Base-by-base conservation (phyloP, 92 coral and sea anemone species). In the Galaxea fascicularis region DNA sequence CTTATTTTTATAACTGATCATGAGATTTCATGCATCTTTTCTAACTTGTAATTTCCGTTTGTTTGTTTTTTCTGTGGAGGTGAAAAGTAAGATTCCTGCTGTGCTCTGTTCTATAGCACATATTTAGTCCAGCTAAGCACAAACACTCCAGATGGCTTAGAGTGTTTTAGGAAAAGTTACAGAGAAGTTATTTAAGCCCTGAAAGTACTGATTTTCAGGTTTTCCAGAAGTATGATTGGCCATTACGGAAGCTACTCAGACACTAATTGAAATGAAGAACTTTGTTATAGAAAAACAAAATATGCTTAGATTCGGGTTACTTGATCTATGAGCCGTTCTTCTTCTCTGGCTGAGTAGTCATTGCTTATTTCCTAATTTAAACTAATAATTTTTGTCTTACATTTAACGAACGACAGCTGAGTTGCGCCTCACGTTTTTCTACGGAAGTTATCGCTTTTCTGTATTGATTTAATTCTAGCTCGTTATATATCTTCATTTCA, bases 221-320 rank as follows among this genome's bases (percentile, higher is more conserved):
- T n/a, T n/a, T n/a, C 53, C 28, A 30, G 13, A n/a, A 35, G 24
- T 30, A 11, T 21, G 7, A 21, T 12, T n/a, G 58, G 41, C 14
- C 71, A 63, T 56, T n/a, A 27, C n/a, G 16, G 3, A 58, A 76
- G 46, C 73, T 69, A 27, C 44, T 6, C 28, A 64, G 74, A 10
- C 49, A 31, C 24, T 39, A 22, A 47, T 22, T 22, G 25, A 21
- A 60, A 21, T 52, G 46, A 79, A 20, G 73, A 47, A 28, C 74
- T 66, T 71, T 79, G 84, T 79, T 79, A 28, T 79, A 49, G 20
- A 67, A 79, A 67, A 67, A 67, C 51, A 68, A 25, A 16, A 66
- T 66, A n/a, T 79, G 84, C 51, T 79, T 27, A 29, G 65, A 44
- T 65, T 65, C 29, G 47, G 84, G 66, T 65, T 29, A 51, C 3